Evolutionary conservation across 2,797 vertebrate species (phyloP), one percentile per base, ranked within the genome.

Genomic region (Aratinga solstitialis): DNA sequence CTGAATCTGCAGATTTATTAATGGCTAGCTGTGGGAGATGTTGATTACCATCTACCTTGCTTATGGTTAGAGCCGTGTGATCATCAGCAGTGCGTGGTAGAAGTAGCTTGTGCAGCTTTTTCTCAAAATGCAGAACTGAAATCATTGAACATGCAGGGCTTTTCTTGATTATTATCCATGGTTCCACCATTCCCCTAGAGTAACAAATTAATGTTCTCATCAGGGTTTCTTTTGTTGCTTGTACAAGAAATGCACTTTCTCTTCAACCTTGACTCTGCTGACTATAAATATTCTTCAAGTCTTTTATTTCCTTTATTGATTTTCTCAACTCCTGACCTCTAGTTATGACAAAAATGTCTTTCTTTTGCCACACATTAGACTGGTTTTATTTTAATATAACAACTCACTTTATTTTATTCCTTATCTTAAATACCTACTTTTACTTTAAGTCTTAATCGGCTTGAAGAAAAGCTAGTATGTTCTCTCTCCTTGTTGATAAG

Each of bases 11-110:
- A 96, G 90, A 86, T 96, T 96, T 95, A 95, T 94, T 96, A 95
- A 96, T 96, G 95, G 95, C 93, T 96, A 95, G 94, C 95, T 96
- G 93, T 96, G 94, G 96, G 96, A 96, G 93, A 95, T 96, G 94
- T 74, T 94, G 95, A 96, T 96, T 96, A 95, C 94, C 95, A 96
- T 96, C 96, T 96, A 80, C 53, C 93, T 93, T 69, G 95, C 85
- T 95, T 94, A 95, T 95, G 95, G 93, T 96, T 96, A 91, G 90
- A 95, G 94, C 94, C 18, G 87, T 88, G 90, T 86, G 94, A 95
- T 95, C 95, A 93, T 94, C 94, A 96, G 87, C 94, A 89, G 65
- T 58, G 89, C 91, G 93, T 86, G 95, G 95, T 94, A 96, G 93
- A 94, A 96, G 91, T 23, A 96, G 96, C 96, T 96, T 86, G 95